Evolutionary conservation across 2,113 vertebrate genomes (phyloP).

Genomic region (Grammomys surdaster): DNA sequence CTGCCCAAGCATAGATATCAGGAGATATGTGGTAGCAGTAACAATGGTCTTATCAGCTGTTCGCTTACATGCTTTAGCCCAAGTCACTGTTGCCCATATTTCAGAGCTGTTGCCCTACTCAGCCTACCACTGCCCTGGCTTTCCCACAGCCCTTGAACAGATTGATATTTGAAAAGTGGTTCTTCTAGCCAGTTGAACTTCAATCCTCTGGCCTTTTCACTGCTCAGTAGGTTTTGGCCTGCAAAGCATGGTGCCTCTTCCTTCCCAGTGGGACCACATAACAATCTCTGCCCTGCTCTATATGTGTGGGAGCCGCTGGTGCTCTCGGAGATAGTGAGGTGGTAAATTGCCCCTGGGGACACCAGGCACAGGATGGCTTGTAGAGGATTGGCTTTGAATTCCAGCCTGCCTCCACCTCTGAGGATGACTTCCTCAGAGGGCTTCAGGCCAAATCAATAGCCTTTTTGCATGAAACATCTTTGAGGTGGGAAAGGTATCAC

Average conservation of each 20-base stretch:
- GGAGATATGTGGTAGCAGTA: constrained; percentile 43
- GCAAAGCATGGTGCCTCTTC: neutral
- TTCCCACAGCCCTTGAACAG: neutral
- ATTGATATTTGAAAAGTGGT: neutral
- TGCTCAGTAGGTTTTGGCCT: neutral
- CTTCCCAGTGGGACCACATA: neutral
- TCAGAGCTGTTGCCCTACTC: neutral
- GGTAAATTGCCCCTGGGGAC: neutral
- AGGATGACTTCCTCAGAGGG: neutral
- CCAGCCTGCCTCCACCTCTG: neutral
- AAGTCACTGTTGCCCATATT: neutral
- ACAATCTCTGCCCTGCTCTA: neutral
- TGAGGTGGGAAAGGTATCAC: neutral
- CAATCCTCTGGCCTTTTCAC: neutral
- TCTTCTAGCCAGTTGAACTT: neutral
- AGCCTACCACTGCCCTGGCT: neutral
- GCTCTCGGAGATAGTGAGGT: neutral
- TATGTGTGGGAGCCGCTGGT: neutral
- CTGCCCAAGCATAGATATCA: neutral
- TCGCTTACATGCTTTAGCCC: neutral
- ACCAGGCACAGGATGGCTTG: neutral
- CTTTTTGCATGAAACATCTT: neutral
- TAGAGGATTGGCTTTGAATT: neutral
- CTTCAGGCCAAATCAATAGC: constrained; percentile 20
- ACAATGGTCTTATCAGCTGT: constrained; percentile 69